Evolutionary conservation across 2,888 invertebrate species (phyloP).

Genomic region (Thecocarcelia acutangulata): DNA sequence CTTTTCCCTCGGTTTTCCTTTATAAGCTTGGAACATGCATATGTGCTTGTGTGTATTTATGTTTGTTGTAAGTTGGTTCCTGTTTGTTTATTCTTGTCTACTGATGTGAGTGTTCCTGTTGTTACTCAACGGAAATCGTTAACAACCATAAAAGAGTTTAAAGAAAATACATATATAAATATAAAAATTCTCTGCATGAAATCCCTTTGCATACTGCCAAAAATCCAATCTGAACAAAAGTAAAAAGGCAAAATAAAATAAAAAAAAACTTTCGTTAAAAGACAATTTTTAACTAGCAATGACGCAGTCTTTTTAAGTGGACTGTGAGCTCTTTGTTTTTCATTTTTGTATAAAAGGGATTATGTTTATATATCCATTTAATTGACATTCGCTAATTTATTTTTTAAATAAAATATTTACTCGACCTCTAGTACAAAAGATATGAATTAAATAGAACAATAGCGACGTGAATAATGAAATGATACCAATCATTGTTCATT

Average conservation of each 20-base stretch:
- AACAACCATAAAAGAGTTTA: constrained; percentile 35
- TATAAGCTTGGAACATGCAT: too few relatives aligned
- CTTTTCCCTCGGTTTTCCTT: neutral
- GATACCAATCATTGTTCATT: too few relatives aligned
- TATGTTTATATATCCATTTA: too few relatives aligned
- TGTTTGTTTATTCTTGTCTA: too few relatives aligned
- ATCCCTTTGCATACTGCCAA: constrained; percentile 31
- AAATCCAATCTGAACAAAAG: constrained; percentile 27
- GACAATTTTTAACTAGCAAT: neutral
- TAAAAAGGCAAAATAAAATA: neutral
- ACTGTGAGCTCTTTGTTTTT: too few relatives aligned
- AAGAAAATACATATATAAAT: neutral
- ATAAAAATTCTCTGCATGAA: constrained; percentile 10
- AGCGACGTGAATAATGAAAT: too few relatives aligned
- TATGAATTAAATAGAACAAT: too few relatives aligned
- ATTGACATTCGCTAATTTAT: too few relatives aligned
- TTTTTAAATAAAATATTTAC: too few relatives aligned
- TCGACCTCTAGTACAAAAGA: too few relatives aligned
- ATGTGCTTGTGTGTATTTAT: neutral
- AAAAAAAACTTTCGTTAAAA: neutral
- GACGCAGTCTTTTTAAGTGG: constrained; percentile 4
- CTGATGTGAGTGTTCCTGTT: constrained; percentile 38
- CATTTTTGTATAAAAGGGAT: too few relatives aligned
- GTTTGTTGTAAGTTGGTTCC: too few relatives aligned
- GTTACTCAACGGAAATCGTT: constrained; percentile 57